Evolutionary conservation across 1,140 invertebrate genomes (phyloP).

Genomic region (Druon quercuslanigerum): DNA sequence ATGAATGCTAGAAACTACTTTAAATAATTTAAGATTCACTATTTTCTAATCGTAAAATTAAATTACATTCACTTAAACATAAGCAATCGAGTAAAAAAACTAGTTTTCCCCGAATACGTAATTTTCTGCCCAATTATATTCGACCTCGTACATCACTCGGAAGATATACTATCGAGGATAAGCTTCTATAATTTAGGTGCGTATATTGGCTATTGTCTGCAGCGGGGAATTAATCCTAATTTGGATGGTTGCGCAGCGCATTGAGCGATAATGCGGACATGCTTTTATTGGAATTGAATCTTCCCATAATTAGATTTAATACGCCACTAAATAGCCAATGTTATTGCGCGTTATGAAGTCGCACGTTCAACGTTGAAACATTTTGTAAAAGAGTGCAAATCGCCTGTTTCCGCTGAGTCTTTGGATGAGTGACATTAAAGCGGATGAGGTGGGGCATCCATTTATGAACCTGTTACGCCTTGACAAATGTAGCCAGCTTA

Average conservation of each 20-base stretch:
- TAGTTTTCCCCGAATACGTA: background rate
- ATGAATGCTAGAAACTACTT: too few species aligned
- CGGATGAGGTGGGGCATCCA: constrained; percentile 68
- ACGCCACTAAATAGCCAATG: constrained; percentile 48
- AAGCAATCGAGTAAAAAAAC: background rate
- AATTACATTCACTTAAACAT: background rate
- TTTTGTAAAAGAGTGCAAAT: constrained; percentile 61
- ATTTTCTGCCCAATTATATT: background rate
- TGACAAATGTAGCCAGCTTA: constrained; percentile 49
- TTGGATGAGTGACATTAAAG: constrained; percentile 59
- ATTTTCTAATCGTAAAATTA: too few species aligned
- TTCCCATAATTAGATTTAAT: constrained; percentile 60
- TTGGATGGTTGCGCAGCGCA: constrained; percentile 11
- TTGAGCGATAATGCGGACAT: constrained; percentile 8
- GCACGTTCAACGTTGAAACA: constrained; percentile 39
- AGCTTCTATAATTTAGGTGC: constrained; percentile 27
- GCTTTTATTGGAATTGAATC: constrained; percentile 40
- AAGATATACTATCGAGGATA: constrained; percentile 12
- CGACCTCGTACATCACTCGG: background rate
- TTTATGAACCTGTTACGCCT: constrained; percentile 67
- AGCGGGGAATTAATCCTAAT: constrained; percentile 25
- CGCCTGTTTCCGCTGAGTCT: constrained; percentile 60
- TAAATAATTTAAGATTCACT: too few species aligned
- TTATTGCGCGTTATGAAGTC: constrained; percentile 48
- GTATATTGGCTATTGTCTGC: constrained; percentile 25